Evolutionary conservation across 2,797 vertebrate genomes (phyloP).

Genomic region (Aulostomus chinensis): DNA sequence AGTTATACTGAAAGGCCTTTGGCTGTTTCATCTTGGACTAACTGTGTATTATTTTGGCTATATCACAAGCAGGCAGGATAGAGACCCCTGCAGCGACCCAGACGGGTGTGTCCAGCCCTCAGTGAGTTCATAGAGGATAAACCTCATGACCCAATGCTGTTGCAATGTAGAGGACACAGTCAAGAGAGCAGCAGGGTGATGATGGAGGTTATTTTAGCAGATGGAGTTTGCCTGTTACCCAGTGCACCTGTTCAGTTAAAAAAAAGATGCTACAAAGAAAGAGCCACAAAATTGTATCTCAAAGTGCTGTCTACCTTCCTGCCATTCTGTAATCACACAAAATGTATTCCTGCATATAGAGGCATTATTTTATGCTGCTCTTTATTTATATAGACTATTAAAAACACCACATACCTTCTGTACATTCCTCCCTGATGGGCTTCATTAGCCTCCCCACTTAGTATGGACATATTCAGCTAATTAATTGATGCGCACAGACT

Average conservation of each 20-base stretch:
- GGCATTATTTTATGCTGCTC: neutral
- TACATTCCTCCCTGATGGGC: conserved; percentile 3
- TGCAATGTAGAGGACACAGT: conserved; percentile 9
- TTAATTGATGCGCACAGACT: conserved; percentile 37
- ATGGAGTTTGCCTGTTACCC: conserved; percentile 21
- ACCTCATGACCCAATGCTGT: too few relatives aligned
- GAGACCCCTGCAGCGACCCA: conserved; percentile 14
- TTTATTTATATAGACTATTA: neutral
- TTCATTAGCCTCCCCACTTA: conserved; percentile 25
- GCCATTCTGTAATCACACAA: neutral
- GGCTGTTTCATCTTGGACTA: neutral
- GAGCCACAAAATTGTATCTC: too few relatives aligned
- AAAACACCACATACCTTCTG: neutral
- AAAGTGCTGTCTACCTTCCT: neutral
- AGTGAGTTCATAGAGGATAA: conserved; percentile 8
- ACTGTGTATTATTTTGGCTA: conserved; percentile 1
- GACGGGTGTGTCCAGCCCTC: conserved; percentile 4
- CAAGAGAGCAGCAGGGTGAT: neutral
- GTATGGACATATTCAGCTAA: conserved; percentile 17
- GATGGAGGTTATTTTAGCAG: conserved; percentile 35
- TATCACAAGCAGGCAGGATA: conserved; percentile 3
- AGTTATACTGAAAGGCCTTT: too few relatives aligned
- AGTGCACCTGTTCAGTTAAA: conserved; percentile 25
- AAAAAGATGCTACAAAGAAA: too few relatives aligned
- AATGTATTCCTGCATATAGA: too few relatives aligned